Evolutionary conservation across 2,797 vertebrate genomes (phyloP), one percentile per base, ranked within the genome.

Genomic region (Petrocephalus schoutedeni): DNA sequence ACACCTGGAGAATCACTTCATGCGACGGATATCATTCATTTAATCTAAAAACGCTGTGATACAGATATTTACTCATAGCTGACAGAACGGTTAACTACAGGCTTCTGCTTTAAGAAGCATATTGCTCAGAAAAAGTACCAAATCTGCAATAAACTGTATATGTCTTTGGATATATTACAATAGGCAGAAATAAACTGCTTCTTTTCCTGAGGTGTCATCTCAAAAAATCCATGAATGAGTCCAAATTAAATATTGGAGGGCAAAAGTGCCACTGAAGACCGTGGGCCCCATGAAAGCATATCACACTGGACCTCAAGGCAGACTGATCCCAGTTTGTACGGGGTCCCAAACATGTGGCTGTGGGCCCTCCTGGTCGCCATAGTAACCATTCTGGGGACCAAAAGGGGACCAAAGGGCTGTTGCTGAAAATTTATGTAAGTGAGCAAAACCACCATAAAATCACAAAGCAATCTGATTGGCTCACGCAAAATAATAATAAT

Each of bases 351-450:
- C 41, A 28, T 84, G 12, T 36, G 32, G 45, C 80, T 71, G 89
- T 80, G 77, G 87, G 54, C 71, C 61, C 84, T 90, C 49, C 23
- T 12, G 56, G 93, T 93, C 90, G 64, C 91, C 91, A 93, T 92
- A 21, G 94, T 83, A 93, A 92, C 93, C 93, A 88, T 5, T 83
- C 36, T 58, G 83, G 56, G 89, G 92, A n/a, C 83, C 82, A 80
- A 86, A 71, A 87, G 56, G 89, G 92, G 14, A 71, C 82, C 67
- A 86, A 71, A 87, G 86, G 88, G 32, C 58, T 85, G 86, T 64
- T 80, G 45, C 21, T 83, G 74, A 89, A 45, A 61, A 88, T 58
- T 84, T 67, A 89, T 89, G 89, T 88, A 86, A 49, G 19, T 49
- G 23, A 10, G n/a, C 36, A 87, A 86, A 77, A 77, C 16, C 32